Base-by-base conservation (phyloP, 2,888 invertebrate genomes). In the Meghimatium bilineatum region DNA sequence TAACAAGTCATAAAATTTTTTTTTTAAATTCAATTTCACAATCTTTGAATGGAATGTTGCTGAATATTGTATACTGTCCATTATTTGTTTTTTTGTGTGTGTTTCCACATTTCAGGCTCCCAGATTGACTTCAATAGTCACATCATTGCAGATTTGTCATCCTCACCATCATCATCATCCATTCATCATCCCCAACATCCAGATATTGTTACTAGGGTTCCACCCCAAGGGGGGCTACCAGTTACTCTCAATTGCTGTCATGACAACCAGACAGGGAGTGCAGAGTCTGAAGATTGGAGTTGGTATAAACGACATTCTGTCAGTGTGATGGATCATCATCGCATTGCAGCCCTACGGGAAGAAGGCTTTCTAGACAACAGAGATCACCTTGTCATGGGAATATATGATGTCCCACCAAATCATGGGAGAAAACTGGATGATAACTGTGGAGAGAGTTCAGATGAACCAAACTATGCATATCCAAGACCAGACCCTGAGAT, bases 361-460 rank as follows among this genome's bases (percentile, higher is more conserved):
- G 89, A 88, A 77, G 90, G 90, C 66, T 88, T 89, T 56, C 71
- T 56, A n/a, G 84, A 84, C 26, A 80, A 69, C 32, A 49, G 80
- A 44, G 84, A 84, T 5, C 85, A 86, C 44, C 86, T 89, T 6
- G 85, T 90, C 52, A 88, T 90, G 87, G 89, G 90, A 49, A 88
- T 90, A 38, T 92, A 91, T 89, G 92, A 92, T 86, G 87, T 91
- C 26, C 91, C 91, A 52, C 91, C 91, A 23, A 88, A 89, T 63
- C 86, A 88, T 29, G 86, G 88, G 17, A 80, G 90, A 44, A 91
- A 89, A 87, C 88, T 91, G 32, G 88, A 85, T 14, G 63, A 82
- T 38, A 36, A 63, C 34, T 52, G 14, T 14, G n/a, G 49, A 5
- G 69, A 79, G 34, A 66, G n/a, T 32, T 14, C 44, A 56, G 83